A percentile compares a stretch with the other conserved stretches of the same genome.
Conservation (phyloP, 2,113 vertebrate genomes). For the Cariama cristata region DNA sequence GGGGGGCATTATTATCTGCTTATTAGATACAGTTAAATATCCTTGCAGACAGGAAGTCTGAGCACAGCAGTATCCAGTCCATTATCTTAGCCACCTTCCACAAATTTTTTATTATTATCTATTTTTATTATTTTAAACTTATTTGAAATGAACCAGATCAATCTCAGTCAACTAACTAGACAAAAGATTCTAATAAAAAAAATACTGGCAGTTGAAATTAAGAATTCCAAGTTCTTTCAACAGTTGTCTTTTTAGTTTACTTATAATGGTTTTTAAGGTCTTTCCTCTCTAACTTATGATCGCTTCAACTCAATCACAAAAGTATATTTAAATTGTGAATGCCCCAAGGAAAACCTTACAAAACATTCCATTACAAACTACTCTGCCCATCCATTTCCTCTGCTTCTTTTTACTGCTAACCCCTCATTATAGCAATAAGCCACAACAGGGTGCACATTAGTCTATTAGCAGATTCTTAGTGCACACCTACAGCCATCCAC, state of each 20-base stretch:
- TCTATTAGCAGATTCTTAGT: slow-evolving; percentile 17
- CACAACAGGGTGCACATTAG: slow-evolving; percentile 2
- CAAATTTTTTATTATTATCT: background rate
- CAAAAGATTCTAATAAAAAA: background rate
- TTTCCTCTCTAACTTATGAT: background rate
- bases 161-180: background rate
- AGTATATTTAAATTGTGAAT: background rate
- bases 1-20: slow-evolving; percentile 31
- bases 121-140: slow-evolving; percentile 12
- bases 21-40: slow-evolving; percentile 23
- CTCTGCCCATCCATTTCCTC: slow-evolving; percentile 52
- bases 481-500: slow-evolving; percentile 11
- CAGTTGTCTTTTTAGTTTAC: background rate
- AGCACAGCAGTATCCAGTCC: slow-evolving; percentile 10
- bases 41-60: slow-evolving; percentile 43
- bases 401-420: background rate
- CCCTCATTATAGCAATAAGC: slow-evolving; percentile 30
- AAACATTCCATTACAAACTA: slow-evolving; percentile 8
- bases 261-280: background rate
- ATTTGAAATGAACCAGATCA: background rate
- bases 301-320: background rate
- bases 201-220: background rate
- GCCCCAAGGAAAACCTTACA: background rate
- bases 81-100: slow-evolving; percentile 33
- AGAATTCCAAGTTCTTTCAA: background rate